phyloP scores from a whole-genome alignment of 2,888 invertebrate genomes.

The Troides aeacus region DNA sequence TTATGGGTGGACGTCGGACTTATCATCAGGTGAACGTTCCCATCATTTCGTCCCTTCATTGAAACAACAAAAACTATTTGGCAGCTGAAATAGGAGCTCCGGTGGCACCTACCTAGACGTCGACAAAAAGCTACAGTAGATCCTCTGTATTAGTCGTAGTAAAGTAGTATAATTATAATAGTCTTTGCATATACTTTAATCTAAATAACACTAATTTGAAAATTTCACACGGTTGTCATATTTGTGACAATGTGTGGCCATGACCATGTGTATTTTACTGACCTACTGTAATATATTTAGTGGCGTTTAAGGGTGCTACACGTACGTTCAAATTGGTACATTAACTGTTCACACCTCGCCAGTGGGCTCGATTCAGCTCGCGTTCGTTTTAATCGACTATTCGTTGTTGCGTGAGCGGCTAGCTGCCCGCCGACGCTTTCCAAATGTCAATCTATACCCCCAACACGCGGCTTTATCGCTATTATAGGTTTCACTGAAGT shows the following conservation, averaged over 20 bases:
- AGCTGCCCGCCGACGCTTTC: slow-evolving; percentile 53
- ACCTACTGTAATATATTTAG: slow-evolving; percentile 5
- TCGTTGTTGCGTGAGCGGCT: slow-evolving; percentile 57
- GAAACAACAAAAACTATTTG: too few relatives aligned
- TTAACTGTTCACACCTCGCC: slow-evolving; percentile 34
- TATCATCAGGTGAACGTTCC: too few relatives aligned
- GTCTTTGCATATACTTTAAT: too few relatives aligned
- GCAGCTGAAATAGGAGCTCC: too few relatives aligned
- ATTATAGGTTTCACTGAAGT: slow-evolving; percentile 25
- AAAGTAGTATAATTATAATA: too few relatives aligned
- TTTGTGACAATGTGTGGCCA: not conserved
- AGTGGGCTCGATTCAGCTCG: slow-evolving; percentile 44
- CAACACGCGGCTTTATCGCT: slow-evolving; percentile 25
- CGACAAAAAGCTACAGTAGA: too few relatives aligned
- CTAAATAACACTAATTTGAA: too few relatives aligned
- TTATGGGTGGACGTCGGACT: too few relatives aligned
- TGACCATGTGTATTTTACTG: not conserved
- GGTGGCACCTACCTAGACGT: too few relatives aligned
- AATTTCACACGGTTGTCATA: not conserved
- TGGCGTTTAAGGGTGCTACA: slow-evolving; percentile 6
- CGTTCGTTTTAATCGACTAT: slow-evolving; percentile 49
- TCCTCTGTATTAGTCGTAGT: too few relatives aligned
- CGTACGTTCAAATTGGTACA: slow-evolving; percentile 25
- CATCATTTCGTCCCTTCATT: too few relatives aligned
- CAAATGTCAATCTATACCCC: slow-evolving; percentile 53